Percentiles rank a stretch among this genome's conserved stretches.
Conservation (phyloP, 2,797 vertebrate genomes). For the Bufotes viridis region DNA sequence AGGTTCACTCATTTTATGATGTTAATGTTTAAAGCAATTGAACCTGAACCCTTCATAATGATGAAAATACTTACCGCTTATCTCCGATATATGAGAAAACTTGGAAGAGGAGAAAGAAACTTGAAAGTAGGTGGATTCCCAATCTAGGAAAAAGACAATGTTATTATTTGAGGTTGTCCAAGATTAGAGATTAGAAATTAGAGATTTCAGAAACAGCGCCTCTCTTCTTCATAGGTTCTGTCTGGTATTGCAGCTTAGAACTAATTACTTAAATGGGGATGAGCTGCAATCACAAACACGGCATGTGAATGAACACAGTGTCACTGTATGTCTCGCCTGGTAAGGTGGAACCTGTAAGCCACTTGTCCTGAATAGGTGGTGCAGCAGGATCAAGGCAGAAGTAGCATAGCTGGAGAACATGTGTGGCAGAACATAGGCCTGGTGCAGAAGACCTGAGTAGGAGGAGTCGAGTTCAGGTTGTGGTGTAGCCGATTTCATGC, state of each 20-base stretch:
- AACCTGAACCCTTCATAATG: constrained; percentile 42
- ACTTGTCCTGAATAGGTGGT: too few relatives aligned
- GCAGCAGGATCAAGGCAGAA: too few relatives aligned
- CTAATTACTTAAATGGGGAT: background rate
- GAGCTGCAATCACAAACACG: too few relatives aligned
- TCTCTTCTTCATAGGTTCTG: too few relatives aligned
- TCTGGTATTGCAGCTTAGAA: background rate
- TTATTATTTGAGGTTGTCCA: background rate
- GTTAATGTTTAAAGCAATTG: constrained; percentile 41
- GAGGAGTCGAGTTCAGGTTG: too few relatives aligned
- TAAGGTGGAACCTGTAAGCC: too few relatives aligned
- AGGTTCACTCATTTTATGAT: constrained; percentile 41
- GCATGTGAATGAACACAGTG: too few relatives aligned
- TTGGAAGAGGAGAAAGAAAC: background rate
- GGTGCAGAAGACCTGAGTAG: too few relatives aligned
- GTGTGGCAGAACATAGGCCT: too few relatives aligned
- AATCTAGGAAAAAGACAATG: background rate
- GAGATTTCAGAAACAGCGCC: background rate
- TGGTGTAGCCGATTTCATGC: too few relatives aligned
- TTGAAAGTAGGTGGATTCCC: background rate
- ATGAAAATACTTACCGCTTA: constrained; percentile 23
- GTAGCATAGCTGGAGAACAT: too few relatives aligned
- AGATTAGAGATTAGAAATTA: background rate
- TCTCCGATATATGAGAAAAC: background rate
- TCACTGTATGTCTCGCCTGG: too few relatives aligned